phyloP scores from a whole-genome alignment of 2,797 vertebrate species.

The Poeciliopsis infans region DNA sequence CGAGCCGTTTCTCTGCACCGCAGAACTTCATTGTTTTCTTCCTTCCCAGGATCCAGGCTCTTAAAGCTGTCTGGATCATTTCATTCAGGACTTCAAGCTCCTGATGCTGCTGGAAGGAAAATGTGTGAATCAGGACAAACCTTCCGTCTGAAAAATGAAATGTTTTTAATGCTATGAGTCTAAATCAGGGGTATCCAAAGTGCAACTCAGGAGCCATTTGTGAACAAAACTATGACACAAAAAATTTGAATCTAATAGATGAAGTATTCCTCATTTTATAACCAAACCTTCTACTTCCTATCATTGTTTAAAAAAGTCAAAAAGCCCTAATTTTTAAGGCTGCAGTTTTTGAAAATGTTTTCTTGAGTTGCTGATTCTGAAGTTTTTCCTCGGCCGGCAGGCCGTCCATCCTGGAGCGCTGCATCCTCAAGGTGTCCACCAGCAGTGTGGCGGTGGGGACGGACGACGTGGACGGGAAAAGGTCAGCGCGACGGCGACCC shows the following conservation, averaged over 20 bases:
- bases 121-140: neutral
- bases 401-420: conserved; percentile 83
- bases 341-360: no score
- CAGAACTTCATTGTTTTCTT: neutral
- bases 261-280: no score
- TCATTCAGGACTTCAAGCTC: neutral
- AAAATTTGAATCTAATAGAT: no score
- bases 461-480: conserved; percentile 77
- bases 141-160: neutral
- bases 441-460: conserved; percentile 83
- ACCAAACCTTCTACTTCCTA: no score
- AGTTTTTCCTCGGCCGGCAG: conserved; percentile 45
- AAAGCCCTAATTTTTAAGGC: no score
- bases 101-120: neutral
- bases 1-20: neutral
- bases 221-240: no score
- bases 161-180: neutral
- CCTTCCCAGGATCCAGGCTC: neutral
- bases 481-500: conserved; percentile 54
- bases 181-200: neutral
- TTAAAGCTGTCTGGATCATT: neutral
- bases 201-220: no score
- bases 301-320: no score
- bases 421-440: conserved; percentile 82
- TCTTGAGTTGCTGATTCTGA: neutral